These are phyloP conservation scores for Lepidotrigona ventralis DNA, from an alignment of 1,140 invertebrate genomes.

Conservation along the genomic window DNA sequence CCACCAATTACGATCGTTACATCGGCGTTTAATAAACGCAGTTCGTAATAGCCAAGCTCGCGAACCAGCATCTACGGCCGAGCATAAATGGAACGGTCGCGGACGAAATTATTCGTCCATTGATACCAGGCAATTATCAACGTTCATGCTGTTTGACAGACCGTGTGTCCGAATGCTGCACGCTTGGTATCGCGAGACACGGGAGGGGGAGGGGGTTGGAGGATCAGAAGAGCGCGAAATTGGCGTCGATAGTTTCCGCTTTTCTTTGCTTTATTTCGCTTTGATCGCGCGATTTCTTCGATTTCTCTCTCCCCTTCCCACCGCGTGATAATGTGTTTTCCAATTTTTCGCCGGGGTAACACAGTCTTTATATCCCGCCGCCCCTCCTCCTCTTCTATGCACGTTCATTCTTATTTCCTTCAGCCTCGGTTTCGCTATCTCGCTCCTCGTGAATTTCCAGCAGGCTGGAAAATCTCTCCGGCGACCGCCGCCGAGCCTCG, in stretches of 20 bases:
- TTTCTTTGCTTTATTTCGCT: conserved; percentile 3
- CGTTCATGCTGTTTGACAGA: conserved; percentile 4
- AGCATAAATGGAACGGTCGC: background rate
- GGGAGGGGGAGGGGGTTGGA: background rate
- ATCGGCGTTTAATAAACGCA: too few relatives aligned
- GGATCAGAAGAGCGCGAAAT: background rate
- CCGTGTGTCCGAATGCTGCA: background rate
- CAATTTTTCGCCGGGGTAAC: conserved; percentile 27
- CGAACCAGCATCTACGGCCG: background rate
- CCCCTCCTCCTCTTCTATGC: background rate
- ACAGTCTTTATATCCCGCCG: background rate
- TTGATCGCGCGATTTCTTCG: background rate
- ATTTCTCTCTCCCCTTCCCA: background rate
- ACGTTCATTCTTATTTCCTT: background rate
- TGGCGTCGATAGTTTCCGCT: conserved; percentile 6
- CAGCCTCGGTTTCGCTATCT: background rate
- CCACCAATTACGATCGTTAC: background rate
- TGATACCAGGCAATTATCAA: conserved; percentile 24
- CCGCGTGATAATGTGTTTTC: conserved; percentile 32
- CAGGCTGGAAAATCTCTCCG: conserved; percentile 46
- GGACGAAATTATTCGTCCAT: conserved; percentile 23
- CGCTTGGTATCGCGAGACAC: background rate
- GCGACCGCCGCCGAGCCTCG: conserved; percentile 46
- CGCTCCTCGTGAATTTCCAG: conserved; percentile 36
- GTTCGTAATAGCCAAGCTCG: background rate